A percentile compares a stretch with the other conserved stretches of the same genome.
Evolutionary conservation across 23 tunicate species (phyloP).

Genomic region (Trididemnum miniatum): DNA sequence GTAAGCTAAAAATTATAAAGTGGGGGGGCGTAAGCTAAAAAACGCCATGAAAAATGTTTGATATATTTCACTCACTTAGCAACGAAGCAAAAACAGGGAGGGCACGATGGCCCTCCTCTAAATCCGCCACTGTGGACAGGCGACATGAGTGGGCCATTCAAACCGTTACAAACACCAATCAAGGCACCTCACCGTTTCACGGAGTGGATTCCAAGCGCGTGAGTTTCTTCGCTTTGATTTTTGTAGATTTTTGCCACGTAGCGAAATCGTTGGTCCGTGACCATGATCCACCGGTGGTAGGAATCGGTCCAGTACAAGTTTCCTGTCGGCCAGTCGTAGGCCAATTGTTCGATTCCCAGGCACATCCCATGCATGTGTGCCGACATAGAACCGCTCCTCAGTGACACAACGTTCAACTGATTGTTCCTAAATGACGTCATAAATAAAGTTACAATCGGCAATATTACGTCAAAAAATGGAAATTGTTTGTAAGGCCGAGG

Average conservation of each 20-base stretch:
- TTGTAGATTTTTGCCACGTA: conserved; percentile 9
- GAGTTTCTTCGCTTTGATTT: not conserved
- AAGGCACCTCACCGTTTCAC: not conserved
- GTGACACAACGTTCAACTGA: not conserved
- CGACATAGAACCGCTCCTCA: not conserved
- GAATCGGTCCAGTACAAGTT: conserved; percentile 62
- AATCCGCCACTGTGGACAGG: too few species aligned
- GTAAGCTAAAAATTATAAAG: too few species aligned
- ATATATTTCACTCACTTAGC: too few species aligned
- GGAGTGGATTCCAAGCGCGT: conserved; percentile 11
- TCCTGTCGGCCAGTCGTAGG: conserved; percentile 57
- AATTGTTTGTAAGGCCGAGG: too few species aligned
- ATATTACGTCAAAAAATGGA: too few species aligned
- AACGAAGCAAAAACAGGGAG: too few species aligned
- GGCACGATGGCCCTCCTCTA: too few species aligned
- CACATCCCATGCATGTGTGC: conserved; percentile 18
- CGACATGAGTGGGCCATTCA: too few species aligned
- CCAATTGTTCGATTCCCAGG: conserved; percentile 47
- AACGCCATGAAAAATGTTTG: too few species aligned
- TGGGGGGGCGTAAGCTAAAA: too few species aligned
- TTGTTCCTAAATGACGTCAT: conserved; percentile 1
- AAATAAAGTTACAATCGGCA: too few species aligned
- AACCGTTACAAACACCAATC: not conserved
- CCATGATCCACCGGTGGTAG: conserved; percentile 44
- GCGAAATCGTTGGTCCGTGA: conserved; percentile 41